A percentile compares a stretch with the other conserved stretches of the same genome.
Evolutionary conservation across 2,113 vertebrate genomes (phyloP).

Genomic region (Corvus hawaiiensis): DNA sequence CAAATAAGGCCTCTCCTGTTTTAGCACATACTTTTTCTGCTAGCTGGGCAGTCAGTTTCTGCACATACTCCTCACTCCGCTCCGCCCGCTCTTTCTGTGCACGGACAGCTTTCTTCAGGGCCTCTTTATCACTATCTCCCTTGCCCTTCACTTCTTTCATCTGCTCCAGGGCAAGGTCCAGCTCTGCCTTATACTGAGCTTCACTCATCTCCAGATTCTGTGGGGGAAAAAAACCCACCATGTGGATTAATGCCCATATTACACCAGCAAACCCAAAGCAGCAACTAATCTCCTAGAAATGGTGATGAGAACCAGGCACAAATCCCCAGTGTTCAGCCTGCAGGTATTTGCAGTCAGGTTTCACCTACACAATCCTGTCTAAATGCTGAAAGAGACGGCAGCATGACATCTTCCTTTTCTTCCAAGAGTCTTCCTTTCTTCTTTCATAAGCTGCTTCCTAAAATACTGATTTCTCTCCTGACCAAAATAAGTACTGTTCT

Average conservation of each 20-base stretch:
- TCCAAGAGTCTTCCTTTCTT: neutral
- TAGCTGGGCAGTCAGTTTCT: slow-evolving; percentile 77
- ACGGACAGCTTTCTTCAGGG: slow-evolving; percentile 81
- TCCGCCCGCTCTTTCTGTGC: slow-evolving; percentile 85
- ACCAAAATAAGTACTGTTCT: neutral
- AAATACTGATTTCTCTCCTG: neutral
- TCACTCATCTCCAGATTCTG: slow-evolving; percentile 84
- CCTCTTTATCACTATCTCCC: slow-evolving; percentile 77
- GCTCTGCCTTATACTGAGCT: slow-evolving; percentile 76
- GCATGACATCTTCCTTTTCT: neutral
- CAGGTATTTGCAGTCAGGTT: neutral
- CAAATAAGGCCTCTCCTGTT: neutral
- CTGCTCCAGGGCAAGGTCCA: slow-evolving; percentile 74
- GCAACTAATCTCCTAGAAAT: neutral
- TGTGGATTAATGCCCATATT: neutral
- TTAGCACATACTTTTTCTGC: slow-evolving; percentile 76
- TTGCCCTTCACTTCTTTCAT: slow-evolving; percentile 74
- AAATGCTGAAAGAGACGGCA: neutral
- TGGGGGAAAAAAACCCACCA: neutral
- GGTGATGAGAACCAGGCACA: neutral
- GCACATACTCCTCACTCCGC: slow-evolving; percentile 76
- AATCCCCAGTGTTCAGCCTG: neutral
- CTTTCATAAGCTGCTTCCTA: neutral
- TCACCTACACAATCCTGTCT: neutral
- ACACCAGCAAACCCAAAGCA: neutral